Percentiles rank a stretch among this genome's conserved stretches.
Conservation (phyloP, 2,888 invertebrate genomes). For the Catocala fraxini region DNA sequence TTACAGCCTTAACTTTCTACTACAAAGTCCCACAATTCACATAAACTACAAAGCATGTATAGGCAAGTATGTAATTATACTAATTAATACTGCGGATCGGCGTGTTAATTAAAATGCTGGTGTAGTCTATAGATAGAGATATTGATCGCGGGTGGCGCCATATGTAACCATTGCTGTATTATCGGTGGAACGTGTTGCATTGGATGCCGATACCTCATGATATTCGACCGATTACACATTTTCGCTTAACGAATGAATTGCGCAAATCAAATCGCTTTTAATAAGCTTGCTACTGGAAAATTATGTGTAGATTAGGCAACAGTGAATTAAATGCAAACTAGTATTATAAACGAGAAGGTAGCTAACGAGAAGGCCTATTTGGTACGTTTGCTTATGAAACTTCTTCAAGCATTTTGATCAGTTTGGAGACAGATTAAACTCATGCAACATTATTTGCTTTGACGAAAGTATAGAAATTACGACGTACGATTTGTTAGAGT, state of each 20-base stretch:
- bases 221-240: neutral
- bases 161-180: constrained; percentile 23
- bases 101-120: constrained; percentile 39
- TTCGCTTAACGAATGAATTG: neutral
- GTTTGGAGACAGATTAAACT: no score
- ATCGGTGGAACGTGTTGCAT: constrained; percentile 17
- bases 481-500: no score
- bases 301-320: no score
- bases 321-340: no score
- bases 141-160: constrained; percentile 37
- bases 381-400: no score
- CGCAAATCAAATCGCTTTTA: neutral
- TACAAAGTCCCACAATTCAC: constrained; percentile 24
- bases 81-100: constrained; percentile 35
- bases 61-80: constrained; percentile 31
- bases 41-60: constrained; percentile 18
- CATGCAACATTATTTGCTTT: no score
- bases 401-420: no score
- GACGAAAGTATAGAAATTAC: no score
- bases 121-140: constrained; percentile 22
- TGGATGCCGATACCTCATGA: constrained; percentile 16
- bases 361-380: no score
- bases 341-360: no score
- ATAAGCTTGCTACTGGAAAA: no score
- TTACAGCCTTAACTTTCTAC: constrained; percentile 16